These are phyloP conservation scores for Tachypleus tridentatus DNA, from an alignment of 1,140 invertebrate genomes.

Conservation along the genomic window DNA sequence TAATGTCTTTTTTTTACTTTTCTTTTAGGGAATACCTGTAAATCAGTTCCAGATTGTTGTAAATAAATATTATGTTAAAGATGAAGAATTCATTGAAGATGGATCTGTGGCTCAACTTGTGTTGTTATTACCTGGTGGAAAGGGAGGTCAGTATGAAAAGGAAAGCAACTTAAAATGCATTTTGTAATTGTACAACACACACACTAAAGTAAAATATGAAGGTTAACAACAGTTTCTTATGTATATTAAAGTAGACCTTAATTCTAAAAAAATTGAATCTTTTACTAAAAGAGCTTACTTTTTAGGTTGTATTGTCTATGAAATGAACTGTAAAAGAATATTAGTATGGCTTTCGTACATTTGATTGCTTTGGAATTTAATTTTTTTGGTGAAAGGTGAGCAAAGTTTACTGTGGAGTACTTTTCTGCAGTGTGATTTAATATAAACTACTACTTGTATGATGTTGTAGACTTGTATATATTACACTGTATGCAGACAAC, in stretches of 20 bases:
- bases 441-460: too few species aligned
- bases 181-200: not conserved
- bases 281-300: too few species aligned
- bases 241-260: not conserved
- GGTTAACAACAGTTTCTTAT: not conserved
- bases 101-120: not conserved
- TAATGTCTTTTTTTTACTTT: not conserved
- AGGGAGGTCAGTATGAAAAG: not conserved
- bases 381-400: too few species aligned
- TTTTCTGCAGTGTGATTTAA: too few species aligned
- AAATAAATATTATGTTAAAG: not conserved
- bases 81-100: not conserved
- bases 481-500: too few species aligned
- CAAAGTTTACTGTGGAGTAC: too few species aligned
- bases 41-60: not conserved
- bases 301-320: too few species aligned
- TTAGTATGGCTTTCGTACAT: too few species aligned
- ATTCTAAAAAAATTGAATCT: not conserved
- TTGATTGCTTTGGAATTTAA: too few species aligned
- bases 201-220: not conserved
- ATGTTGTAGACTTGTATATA: too few species aligned
- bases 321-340: too few species aligned
- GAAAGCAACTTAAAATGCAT: not conserved
- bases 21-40: not conserved
- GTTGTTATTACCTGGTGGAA: not conserved